Base-by-base conservation (phyloP, 2,113 vertebrate species). In the Manacus vitellinus region DNA sequence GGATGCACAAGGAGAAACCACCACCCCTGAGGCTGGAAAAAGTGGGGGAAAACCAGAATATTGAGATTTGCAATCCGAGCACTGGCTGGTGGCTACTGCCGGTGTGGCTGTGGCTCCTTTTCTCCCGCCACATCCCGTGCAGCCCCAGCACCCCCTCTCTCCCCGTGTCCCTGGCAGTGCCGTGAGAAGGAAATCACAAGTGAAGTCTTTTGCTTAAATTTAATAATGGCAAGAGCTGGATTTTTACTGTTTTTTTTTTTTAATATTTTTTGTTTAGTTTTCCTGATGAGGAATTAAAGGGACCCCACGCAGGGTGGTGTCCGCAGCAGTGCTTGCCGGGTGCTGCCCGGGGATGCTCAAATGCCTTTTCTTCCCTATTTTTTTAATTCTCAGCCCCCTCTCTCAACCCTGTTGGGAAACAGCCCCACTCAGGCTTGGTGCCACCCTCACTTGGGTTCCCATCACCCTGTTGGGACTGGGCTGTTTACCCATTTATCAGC, bases 41-140 rank as follows among this genome's bases (percentile, higher is more conserved):
- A 28, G 18, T 1, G 14, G 49, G 76, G 28, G 21, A 1, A 54
- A 56, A 39, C 3, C 58, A 62, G 70, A 41, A 37, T 59, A n/a
- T 4, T 52, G 74, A 47, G 88, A 56, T 90, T 78, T 28, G 49
- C 88, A 74, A 62, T 47, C 1, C 1, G 2, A 61, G 76, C 28
- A 18, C 54, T 52, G 76, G 77, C 70, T 33, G 85, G 71, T 28
- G 73, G 51, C 66, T 15, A 52, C 51, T 5, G 43, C 12, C 0
- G 7, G 61, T 66, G 54, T 3, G 3, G 63, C 79, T 8, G 10
- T 1, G 0, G 49, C 46, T 73, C 62, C 77, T 41, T 33, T 27
- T 12, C 56, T 63, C 9, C 5, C 1, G 39, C 77, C 2, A 0
- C 59, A 11, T 31, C 75, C 76, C 5, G 0, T 3, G 8, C 0